Percentiles rank a stretch among this genome's conserved stretches.
These are phyloP conservation scores for Cydia splendana DNA, from an alignment of 1,140 invertebrate genomes.

Conservation along the genomic window DNA sequence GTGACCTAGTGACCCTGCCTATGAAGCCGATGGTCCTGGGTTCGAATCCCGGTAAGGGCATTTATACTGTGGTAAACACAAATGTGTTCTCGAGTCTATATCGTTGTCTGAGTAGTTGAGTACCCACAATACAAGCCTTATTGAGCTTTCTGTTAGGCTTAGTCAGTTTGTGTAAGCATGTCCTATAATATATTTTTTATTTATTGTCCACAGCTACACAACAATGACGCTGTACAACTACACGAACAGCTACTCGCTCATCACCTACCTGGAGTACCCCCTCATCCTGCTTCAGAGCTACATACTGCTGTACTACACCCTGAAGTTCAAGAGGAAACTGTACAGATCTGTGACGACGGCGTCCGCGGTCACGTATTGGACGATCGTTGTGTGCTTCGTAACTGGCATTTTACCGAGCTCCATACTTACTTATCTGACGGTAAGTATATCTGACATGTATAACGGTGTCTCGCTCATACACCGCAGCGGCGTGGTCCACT, in stretches of 20 bases:
- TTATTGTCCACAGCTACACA: constrained; percentile 82
- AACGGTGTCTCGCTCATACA: too few relatives aligned
- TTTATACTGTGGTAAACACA: too few relatives aligned
- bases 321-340: constrained; percentile 81
- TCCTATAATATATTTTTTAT: background rate
- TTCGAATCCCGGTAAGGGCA: too few relatives aligned
- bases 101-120: too few relatives aligned
- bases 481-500: too few relatives aligned
- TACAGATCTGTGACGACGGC: constrained; percentile 63
- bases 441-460: constrained; percentile 62
- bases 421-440: constrained; percentile 81
- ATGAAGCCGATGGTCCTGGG: too few relatives aligned
- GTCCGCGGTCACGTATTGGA: constrained; percentile 75
- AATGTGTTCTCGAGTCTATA: too few relatives aligned
- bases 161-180: too few relatives aligned
- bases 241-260: constrained; percentile 83
- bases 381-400: constrained; percentile 74
- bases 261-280: constrained; percentile 87
- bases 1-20: too few relatives aligned
- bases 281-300: constrained; percentile 85
- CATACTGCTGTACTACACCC: constrained; percentile 83
- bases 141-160: too few relatives aligned
- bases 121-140: too few relatives aligned
- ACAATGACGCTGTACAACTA: constrained; percentile 86
- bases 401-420: constrained; percentile 79